Evolutionary conservation across 2,888 invertebrate genomes (phyloP), one percentile per base, ranked within the genome.

Genomic region (Beris chalybata): DNA sequence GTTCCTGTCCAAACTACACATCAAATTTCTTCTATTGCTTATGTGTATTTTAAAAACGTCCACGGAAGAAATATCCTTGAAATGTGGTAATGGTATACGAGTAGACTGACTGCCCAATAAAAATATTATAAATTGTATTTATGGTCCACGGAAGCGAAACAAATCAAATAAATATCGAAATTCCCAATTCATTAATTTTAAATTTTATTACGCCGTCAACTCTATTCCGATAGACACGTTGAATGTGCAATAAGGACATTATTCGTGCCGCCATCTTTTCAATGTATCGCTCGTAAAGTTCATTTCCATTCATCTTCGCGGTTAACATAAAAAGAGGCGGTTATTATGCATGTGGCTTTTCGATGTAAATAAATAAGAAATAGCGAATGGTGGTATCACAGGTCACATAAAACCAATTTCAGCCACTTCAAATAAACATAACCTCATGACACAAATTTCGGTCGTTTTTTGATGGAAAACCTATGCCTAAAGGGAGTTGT

Each of bases 381-480:
- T 38, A 4, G 61, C 61, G 31, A 31, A 48, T 22, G 22, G 9
- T 52, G 50, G 50, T 48, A 61, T 38, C 15, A 53, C 47, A 47
- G 67, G 53, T 55, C 50, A 54, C 55, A 61, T 15, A 61, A 64
- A 68, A 61, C 65, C 59, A 65, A 65, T 65, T 68, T 55, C 31
- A 61, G 65, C 59, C 57, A 55, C 63, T 57, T 64, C 59, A 65
- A 65, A 50, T 43, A 66, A 58, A 55, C 48, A 45, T 59, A 50
- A 61, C 59, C 53, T 59, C 48, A 29, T 58, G 65, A 54, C 61
- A 64, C 56, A 53, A 59, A 59, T 59, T 52, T 57, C 57, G 50
- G 38, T 48, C 48, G 56, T 57, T 43, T 65, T 57, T 57, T 32
- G 31, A 53, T 43, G 53, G 56, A 44, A 32, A 56, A n/a, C 44